These are phyloP conservation scores for Sorex fumeus DNA, from an alignment of 2,113 vertebrate genomes.

Conservation along the genomic window DNA sequence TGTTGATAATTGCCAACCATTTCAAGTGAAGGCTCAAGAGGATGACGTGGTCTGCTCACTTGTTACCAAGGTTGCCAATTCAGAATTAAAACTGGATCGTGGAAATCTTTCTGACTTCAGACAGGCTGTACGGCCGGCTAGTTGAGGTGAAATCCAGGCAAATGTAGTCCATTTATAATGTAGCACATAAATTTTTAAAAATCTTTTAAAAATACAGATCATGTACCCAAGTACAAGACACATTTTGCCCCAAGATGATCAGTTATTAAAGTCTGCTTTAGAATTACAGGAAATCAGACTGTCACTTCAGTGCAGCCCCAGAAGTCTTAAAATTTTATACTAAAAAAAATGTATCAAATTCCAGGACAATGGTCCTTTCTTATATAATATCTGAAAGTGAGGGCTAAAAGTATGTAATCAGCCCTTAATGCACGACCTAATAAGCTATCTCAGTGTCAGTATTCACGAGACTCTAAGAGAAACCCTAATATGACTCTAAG, in stretches of 20 bases:
- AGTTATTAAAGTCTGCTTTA: slow-evolving; percentile 81
- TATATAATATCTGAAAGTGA: background rate
- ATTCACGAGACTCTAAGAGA: slow-evolving; percentile 33
- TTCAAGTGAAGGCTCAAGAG: slow-evolving; percentile 73
- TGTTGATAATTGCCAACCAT: slow-evolving; percentile 45
- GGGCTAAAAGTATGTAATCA: background rate
- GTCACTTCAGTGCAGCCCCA: slow-evolving; percentile 1
- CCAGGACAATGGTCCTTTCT: slow-evolving; percentile 16
- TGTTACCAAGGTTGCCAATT: slow-evolving; percentile 76
- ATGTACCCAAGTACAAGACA: slow-evolving; percentile 82
- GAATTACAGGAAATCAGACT: background rate
- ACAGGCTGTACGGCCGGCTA: slow-evolving; percentile 55
- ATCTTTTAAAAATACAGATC: slow-evolving; percentile 84
- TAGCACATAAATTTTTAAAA: slow-evolving; percentile 83
- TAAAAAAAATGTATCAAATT: slow-evolving; percentile 16
- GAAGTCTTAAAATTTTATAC: slow-evolving; percentile 32
- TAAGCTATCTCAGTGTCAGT: slow-evolving; percentile 33
- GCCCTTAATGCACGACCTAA: slow-evolving; percentile 34
- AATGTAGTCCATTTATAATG: slow-evolving; percentile 66
- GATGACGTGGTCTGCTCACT: slow-evolving; percentile 52
- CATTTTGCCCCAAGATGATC: slow-evolving; percentile 85
- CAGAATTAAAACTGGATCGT: slow-evolving; percentile 70
- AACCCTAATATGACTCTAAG: slow-evolving; percentile 21
- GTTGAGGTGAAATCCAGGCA: slow-evolving; percentile 47
- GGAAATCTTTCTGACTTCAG: slow-evolving; percentile 63